Percentiles rank a stretch among this genome's conserved stretches.
phyloP scores from a whole-genome alignment of 2,797 vertebrate species.

The Craterocephalus amniculus region DNA sequence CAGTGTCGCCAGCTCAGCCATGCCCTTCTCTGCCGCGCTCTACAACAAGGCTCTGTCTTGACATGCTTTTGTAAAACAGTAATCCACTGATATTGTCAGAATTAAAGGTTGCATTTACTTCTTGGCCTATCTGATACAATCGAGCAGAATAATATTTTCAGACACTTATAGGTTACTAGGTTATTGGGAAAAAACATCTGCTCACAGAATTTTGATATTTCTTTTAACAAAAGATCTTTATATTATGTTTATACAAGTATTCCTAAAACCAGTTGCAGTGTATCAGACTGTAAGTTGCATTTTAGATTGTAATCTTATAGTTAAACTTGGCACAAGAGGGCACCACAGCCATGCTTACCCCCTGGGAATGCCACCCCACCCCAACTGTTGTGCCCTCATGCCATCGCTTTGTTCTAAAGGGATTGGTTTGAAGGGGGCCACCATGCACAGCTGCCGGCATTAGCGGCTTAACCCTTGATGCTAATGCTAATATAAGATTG shows the following conservation, averaged over 20 bases:
- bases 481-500: slow-evolving; percentile 72
- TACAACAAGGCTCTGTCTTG: slow-evolving; percentile 46
- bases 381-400: slow-evolving; percentile 48
- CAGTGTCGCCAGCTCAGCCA: slow-evolving; percentile 87
- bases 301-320: neutral
- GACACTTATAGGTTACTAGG: slow-evolving; percentile 18
- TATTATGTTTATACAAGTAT: neutral
- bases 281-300: neutral
- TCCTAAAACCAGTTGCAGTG: neutral
- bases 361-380: slow-evolving; percentile 62
- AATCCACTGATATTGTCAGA: slow-evolving; percentile 19
- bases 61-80: slow-evolving; percentile 51
- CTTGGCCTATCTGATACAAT: slow-evolving; percentile 10
- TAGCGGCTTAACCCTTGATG: slow-evolving; percentile 72
- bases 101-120: slow-evolving; percentile 34
- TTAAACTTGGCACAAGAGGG: slow-evolving; percentile 81
- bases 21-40: slow-evolving; percentile 64
- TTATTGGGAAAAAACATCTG: neutral
- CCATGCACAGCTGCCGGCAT: slow-evolving; percentile 79
- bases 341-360: slow-evolving; percentile 75
- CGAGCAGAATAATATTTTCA: slow-evolving; percentile 5
- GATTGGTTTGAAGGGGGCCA: slow-evolving; percentile 64
- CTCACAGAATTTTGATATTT: neutral
- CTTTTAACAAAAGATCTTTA: neutral
- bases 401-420: slow-evolving; percentile 57